These are phyloP conservation scores for Anarrhichthys ocellatus DNA, from an alignment of 2,113 vertebrate genomes.

Conservation along the genomic window DNA sequence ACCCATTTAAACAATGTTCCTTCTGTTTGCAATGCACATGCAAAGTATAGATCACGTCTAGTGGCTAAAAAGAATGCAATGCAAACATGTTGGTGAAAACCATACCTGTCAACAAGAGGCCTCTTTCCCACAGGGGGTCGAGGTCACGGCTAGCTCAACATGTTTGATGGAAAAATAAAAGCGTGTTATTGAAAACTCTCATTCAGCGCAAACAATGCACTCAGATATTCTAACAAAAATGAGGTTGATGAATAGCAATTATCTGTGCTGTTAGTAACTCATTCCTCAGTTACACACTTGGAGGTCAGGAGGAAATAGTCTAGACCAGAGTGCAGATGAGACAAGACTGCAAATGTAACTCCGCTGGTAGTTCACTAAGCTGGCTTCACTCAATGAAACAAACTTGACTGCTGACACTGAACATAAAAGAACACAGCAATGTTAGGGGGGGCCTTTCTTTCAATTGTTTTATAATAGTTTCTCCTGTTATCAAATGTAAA, in stretches of 20 bases:
- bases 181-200: not conserved
- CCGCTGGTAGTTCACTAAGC: conserved; percentile 12
- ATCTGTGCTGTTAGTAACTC: not conserved
- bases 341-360: conserved; percentile 20
- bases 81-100: conserved; percentile 23
- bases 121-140: not conserved
- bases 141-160: conserved; percentile 4
- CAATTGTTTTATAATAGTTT: not conserved
- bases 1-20: conserved; percentile 14
- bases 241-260: not conserved
- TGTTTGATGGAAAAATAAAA: not conserved
- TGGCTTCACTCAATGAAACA: not conserved
- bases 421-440: not conserved
- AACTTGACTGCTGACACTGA: conserved; percentile 16
- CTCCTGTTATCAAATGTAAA: conserved; percentile 6
- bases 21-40: conserved; percentile 19
- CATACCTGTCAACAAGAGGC: not conserved
- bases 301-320: not conserved
- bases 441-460: not conserved
- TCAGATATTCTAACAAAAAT: not conserved
- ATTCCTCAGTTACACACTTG: conserved; percentile 7
- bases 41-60: not conserved
- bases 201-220: not conserved
- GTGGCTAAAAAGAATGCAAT: not conserved
- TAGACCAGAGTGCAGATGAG: conserved; percentile 17